phyloP scores from a whole-genome alignment of 1,140 invertebrate genomes.

The Andricus grossulariae region DNA sequence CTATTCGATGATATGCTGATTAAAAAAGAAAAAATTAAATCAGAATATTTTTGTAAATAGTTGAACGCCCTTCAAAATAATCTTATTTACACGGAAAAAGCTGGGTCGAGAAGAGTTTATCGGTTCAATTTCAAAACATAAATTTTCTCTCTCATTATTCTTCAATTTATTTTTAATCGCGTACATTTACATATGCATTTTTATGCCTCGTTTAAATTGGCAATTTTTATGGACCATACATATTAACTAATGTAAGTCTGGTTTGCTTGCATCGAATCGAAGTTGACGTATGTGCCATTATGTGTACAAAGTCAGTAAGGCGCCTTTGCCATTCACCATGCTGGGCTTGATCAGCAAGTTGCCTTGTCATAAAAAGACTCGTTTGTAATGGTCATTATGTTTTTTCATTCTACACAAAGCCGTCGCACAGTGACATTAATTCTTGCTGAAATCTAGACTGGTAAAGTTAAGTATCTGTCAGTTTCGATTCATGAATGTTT shows the following conservation, averaged over 20 bases:
- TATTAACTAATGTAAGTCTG: constrained; percentile 23
- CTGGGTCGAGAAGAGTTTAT: too few relatives aligned
- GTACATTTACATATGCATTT: background rate
- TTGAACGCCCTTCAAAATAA: too few relatives aligned
- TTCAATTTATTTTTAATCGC: too few relatives aligned
- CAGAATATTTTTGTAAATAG: too few relatives aligned
- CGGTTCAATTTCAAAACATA: too few relatives aligned
- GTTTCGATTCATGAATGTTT: background rate
- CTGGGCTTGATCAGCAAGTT: background rate
- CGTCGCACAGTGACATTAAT: constrained; percentile 1
- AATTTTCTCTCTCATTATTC: too few relatives aligned
- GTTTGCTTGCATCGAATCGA: background rate
- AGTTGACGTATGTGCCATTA: background rate
- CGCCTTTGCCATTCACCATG: background rate
- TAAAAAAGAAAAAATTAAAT: too few relatives aligned
- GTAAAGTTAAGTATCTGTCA: constrained; percentile 3
- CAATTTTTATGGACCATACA: background rate
- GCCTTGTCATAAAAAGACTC: constrained; percentile 15
- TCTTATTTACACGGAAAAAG: too few relatives aligned
- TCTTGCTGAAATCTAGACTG: constrained; percentile 6
- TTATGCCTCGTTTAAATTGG: background rate
- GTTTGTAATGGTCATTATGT: constrained; percentile 22
- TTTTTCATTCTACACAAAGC: background rate
- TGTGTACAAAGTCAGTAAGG: constrained; percentile 9
- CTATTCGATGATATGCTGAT: too few relatives aligned